These are phyloP conservation scores for Agrenia bidenticulata DNA, from an alignment of 2,888 invertebrate genomes.

Conservation along the genomic window DNA sequence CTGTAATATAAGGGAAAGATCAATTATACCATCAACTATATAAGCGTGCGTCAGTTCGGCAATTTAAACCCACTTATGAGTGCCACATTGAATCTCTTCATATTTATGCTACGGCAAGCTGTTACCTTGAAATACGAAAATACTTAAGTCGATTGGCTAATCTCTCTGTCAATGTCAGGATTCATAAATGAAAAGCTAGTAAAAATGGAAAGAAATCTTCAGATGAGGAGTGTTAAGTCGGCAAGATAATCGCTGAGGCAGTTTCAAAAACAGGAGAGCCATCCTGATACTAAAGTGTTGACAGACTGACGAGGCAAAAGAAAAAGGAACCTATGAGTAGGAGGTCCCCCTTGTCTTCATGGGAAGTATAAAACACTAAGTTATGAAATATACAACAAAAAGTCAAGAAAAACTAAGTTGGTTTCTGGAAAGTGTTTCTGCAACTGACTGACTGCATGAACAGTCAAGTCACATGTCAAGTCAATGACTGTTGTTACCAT, in stretches of 20 bases:
- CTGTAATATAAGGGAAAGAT: too few species aligned
- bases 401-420: conserved; percentile 4
- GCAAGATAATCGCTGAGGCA: conserved; percentile 2
- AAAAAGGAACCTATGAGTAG: background rate
- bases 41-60: too few species aligned
- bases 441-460: conserved; percentile 5
- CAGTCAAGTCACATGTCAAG: conserved; percentile 6
- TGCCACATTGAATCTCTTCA: too few species aligned
- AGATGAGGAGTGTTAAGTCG: too few species aligned
- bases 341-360: too few species aligned
- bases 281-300: conserved; percentile 23
- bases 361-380: too few species aligned
- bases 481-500: background rate
- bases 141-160: background rate
- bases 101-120: too few species aligned
- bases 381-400: background rate
- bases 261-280: background rate
- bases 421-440: conserved; percentile 9
- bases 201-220: too few species aligned
- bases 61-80: too few species aligned
- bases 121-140: background rate
- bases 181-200: background rate
- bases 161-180: conserved; percentile 11
- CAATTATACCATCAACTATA: too few species aligned
- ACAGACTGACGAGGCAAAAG: conserved; percentile 21